Evolutionary conservation across 2,797 vertebrate species (phyloP), one percentile per base, ranked within the genome.

Genomic region (Macropodus opercularis): DNA sequence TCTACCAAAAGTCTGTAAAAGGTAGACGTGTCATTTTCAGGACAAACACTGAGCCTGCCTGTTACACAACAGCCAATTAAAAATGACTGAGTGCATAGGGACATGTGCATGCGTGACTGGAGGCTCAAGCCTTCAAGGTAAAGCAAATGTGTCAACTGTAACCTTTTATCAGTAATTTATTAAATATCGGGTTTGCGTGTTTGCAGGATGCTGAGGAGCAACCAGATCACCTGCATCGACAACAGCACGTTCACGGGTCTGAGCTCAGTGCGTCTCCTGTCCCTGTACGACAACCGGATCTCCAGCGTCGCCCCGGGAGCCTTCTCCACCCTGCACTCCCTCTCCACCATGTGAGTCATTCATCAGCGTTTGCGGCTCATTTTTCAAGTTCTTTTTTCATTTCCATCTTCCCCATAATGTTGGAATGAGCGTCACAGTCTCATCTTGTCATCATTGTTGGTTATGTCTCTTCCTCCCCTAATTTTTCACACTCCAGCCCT

Each of bases 231-330:
- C 89, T 99, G 98, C 83, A 95, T 98, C 40, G 96, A 95, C 71
- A 99, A 99, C 5, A 91, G 93, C 22, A 98, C 96, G 3, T 99
- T 99, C 73, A 95, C 93, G 0, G 97, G 98, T 24, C 92, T 99
- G 78, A 95, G 96, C 81, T 99, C 97, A 0, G 97, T 99, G 19
- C 96, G 98, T 13, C 87, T 99, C 82, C 94, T 99, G 53, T 99
- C 98, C 0, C 91, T 99, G 11, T 99, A 99, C 0, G 98, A 99
- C 87, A 99, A 99, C 90, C 92, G 95, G 51, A 99, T 99, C 77
- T 93, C 96, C 75, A 97, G 96, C 0, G 92, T 99, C 52, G 94
- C 95, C 29, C 98, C 96, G 0, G 96, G 95, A 65, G 95, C 97
- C 51, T 99, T 99, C 12, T 92, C 94, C 76, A 97, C 96, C 0